Base-by-base conservation (phyloP, 2,797 vertebrate genomes). In the Galago senegalensis region DNA sequence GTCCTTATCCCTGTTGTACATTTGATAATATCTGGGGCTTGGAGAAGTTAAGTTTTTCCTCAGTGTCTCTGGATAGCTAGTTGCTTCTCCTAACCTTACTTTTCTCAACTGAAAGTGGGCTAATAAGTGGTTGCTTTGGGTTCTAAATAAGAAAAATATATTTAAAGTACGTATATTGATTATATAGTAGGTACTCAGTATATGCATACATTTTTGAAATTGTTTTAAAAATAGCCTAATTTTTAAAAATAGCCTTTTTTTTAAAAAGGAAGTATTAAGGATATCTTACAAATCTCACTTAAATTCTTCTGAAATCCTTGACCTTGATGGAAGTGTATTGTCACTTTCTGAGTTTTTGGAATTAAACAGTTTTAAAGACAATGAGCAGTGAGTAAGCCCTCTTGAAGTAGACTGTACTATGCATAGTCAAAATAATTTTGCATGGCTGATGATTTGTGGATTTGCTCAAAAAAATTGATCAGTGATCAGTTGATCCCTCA, bases 341-440 rank as follows among this genome's bases (percentile, higher is more conserved):
- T 75, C 16, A 77, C 67, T 43, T 76, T 93, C 31, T 86, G 25
- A 61, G 16, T 79, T 90, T 31, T 69, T 69, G n/a, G 76, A 16
- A 67, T 91, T 95, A 11, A 90, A 89, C 91, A 83, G 29, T 65
- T 46, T 85, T 69, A 85, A 70, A 93, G 56, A 77, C 34, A 31
- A 17, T 60, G 18, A 93, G 34, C 23, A 92, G 31, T 49, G 46
- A 29, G 53, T 75, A 85, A 79, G 23, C 5, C 23, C 34, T 88
- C 37, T 83, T 89, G 34, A 76, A 94, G 13, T 46, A 70, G 83
- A 49, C 53, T 40, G 7, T 53, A 34, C 27, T 40, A 3, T 72
- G 6, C 40, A 17, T 29, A 93, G 31, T 80, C 49, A 84, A 63
- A 70, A 25, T 79, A 60, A 49, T 92, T 63, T 43, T 40, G 7